phyloP scores from a whole-genome alignment of 2,888 invertebrate species.

The Thelaira solivaga region DNA sequence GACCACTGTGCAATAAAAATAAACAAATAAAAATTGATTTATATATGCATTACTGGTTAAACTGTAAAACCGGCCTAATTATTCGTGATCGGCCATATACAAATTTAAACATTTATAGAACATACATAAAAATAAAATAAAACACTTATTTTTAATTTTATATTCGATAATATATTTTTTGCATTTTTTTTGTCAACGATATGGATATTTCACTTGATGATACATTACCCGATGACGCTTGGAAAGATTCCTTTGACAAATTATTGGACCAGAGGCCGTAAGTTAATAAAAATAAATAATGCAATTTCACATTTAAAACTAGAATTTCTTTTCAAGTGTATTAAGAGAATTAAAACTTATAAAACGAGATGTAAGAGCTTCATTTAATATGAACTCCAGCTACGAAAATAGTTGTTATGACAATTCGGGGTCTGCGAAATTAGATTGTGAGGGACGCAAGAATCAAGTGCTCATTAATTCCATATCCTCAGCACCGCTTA shows the following conservation, averaged over 20 bases:
- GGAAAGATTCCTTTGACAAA: slow-evolving; percentile 74
- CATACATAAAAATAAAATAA: too few relatives aligned
- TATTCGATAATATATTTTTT: background rate
- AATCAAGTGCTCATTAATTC: background rate
- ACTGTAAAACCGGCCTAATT: too few relatives aligned
- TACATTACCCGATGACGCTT: slow-evolving; percentile 69
- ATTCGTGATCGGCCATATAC: too few relatives aligned
- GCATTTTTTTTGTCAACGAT: background rate
- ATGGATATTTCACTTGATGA: slow-evolving; percentile 60
- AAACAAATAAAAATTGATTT: too few relatives aligned
- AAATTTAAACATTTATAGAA: too few relatives aligned
- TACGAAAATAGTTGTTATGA: slow-evolving; percentile 68
- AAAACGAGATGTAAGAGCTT: slow-evolving; percentile 68
- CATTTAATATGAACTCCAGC: slow-evolving; percentile 73
- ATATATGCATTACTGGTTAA: too few relatives aligned
- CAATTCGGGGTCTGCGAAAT: background rate
- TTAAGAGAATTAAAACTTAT: slow-evolving; percentile 68
- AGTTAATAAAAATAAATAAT: slow-evolving; percentile 27
- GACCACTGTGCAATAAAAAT: too few relatives aligned
- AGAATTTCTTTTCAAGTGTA: slow-evolving; percentile 64
- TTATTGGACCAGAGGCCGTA: slow-evolving; percentile 70
- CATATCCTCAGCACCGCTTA: background rate
- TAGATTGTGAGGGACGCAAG: background rate
- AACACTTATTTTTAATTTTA: background rate
- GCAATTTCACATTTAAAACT: too few relatives aligned